Evolutionary conservation across 1,140 invertebrate species (phyloP).

Genomic region (Nasonia vitripennis): DNA sequence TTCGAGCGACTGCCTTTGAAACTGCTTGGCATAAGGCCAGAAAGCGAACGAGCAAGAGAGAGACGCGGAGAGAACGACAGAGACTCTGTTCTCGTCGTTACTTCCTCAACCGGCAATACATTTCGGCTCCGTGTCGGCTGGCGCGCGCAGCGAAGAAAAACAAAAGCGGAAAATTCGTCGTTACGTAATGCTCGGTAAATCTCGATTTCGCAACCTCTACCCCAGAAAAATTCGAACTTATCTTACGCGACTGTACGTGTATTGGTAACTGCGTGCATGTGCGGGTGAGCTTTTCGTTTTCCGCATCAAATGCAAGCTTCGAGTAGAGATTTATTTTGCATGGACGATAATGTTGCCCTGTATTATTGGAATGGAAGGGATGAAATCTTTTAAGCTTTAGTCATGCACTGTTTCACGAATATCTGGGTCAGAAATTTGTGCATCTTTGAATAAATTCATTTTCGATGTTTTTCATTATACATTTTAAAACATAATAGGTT

Average conservation of each 20-base stretch:
- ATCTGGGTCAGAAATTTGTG: background rate
- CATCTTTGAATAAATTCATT: background rate
- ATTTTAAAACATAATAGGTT: no score
- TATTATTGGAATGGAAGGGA: background rate
- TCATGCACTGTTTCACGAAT: background rate
- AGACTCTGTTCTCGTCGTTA: constrained; percentile 51
- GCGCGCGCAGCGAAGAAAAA: background rate
- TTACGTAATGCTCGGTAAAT: constrained; percentile 28
- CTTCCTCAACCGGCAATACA: constrained; percentile 53
- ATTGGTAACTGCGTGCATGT: background rate
- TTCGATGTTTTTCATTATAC: no score
- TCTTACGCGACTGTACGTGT: background rate
- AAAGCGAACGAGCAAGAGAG: background rate
- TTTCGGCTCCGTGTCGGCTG: background rate
- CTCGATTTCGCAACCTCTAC: background rate
- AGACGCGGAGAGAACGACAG: background rate
- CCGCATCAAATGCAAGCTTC: background rate
- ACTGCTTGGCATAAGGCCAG: constrained; percentile 52
- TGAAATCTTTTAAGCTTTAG: background rate
- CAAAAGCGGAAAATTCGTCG: background rate
- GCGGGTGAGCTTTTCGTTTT: background rate
- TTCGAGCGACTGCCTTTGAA: constrained; percentile 52
- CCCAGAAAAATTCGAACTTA: background rate
- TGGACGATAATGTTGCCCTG: background rate
- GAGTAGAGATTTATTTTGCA: background rate